Evolutionary conservation across 2,797 vertebrate genomes (phyloP), one percentile per base, ranked within the genome.

Genomic region (Chrosomus eos): DNA sequence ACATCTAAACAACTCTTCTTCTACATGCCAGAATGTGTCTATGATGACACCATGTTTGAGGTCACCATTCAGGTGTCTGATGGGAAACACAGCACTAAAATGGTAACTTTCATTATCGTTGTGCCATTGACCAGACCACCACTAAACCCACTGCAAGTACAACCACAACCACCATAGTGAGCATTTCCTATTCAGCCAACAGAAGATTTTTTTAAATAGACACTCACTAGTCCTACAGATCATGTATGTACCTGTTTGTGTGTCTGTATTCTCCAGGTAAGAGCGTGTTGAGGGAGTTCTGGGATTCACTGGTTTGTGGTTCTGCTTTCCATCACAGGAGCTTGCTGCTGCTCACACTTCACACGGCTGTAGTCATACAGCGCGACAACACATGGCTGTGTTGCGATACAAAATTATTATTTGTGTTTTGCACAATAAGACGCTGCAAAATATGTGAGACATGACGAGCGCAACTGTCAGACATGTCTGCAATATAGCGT

Each of bases 1-100:
- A 76, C 83, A 58, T 85, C 83, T 16, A 87, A 85, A 1, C 74
- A 82, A 7, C 28, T 84, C 16, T 88, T 83, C 14, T 88, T 77
- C 11, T 21, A 21, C 19, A 53, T 53, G 2, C 18, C 7, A 51
- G 51, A 53, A 21, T 7, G 19, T 53, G 51, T 53, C 19, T 51
- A 18, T 3, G 82, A 88, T 45, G 76, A 53, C 72, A 87, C 83
- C 14, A 26, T 36, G 64, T 90, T 85, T 28, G 85, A 89, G 55
- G 77, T 89, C 72, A 87, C 74, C 23, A 60, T 88, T 16, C 64
- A 81, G 10, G 88, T 87, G 66, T 84, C 86, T 21, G 88, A 89
- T 23, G 86, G 88, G 80, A 85, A 85, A 62, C 55, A 86, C 72
- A 84, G 68, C 40, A 88, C 87, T 26, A 53, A 45, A 0, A 82